phyloP scores from a whole-genome alignment of 2,797 vertebrate genomes.

The Monodelphis domestica region DNA sequence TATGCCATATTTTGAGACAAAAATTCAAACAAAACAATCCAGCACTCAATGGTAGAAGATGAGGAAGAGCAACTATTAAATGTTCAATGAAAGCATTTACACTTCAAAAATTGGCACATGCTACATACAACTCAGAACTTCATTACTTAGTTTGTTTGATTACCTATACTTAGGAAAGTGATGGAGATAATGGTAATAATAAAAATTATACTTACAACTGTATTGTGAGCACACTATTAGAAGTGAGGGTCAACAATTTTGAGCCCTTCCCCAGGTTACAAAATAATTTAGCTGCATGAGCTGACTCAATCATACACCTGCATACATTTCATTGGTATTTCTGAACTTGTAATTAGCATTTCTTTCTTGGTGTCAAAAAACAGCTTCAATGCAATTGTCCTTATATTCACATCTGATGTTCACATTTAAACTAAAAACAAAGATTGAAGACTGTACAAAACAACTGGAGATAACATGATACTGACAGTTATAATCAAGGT shows the following conservation, averaged over 20 bases:
- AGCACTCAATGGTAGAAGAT: not conserved
- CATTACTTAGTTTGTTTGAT: not conserved
- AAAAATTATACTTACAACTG: not conserved
- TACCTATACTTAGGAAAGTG: not conserved
- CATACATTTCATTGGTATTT: not conserved
- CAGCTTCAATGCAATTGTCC: not conserved
- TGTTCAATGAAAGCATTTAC: not conserved
- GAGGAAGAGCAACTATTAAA: not conserved
- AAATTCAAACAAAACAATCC: not conserved
- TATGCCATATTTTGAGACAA: not conserved
- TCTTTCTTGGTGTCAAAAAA: slow-evolving; percentile 6
- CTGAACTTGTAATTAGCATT: not conserved
- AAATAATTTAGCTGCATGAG: not conserved
- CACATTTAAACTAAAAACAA: slow-evolving; percentile 32
- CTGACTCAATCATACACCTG: not conserved
- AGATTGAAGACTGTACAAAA: not conserved
- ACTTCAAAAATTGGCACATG: not conserved
- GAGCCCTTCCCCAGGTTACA: not conserved
- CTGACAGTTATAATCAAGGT: slow-evolving; percentile 15
- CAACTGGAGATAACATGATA: slow-evolving; percentile 10
- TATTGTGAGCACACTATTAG: not conserved
- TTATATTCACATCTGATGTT: slow-evolving; percentile 3
- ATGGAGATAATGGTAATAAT: not conserved
- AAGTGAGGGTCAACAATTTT: not conserved
- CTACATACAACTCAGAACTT: not conserved